Base-by-base conservation (phyloP, 2,113 vertebrate genomes). In the Plotosus lineatus region DNA sequence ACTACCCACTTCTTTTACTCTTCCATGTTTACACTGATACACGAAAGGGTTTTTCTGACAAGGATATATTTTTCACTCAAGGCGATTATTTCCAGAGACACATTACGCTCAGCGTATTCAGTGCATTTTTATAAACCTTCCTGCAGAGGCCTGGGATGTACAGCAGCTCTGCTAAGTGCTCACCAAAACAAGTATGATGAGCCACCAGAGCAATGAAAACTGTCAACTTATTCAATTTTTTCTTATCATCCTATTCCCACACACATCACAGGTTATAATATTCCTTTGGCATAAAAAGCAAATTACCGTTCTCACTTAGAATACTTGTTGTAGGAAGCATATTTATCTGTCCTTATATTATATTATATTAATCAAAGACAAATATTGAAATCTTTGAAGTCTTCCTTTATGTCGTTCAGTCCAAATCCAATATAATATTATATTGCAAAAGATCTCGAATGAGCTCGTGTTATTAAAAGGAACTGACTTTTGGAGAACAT, bases 51-150 rank as follows among this genome's bases (percentile, higher is more conserved):
- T 81, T 55, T 77, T 48, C 38, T 31, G 42, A 42, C 60, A 55
- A 56, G 38, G 80, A 76, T 66, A 46, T 21, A 26, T 79, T 44
- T 55, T 68, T 75, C 10, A 42, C 50, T 68, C 61, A 68, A 77
- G 53, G 55, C 66, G n/a, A n/a, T n/a, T 42, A 72, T 72, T 72
- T 72, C 72, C 53, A 71, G 53, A 14, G 11, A 80, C 61, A 68
- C 14, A 33, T 55, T 44, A 44, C 50, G 56, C 23, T 79, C 50
- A 48, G 26, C 9, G n/a, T 28, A 71, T 23, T 68, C 36, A 55
- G 8, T 79, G 77, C 33, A 71, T 72, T 56, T 77, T 66, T 44
- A 48, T 11, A 17, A 48, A 33, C 1, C 12, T 63, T 51, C 11
- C 55, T 40, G 33, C 44, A 61, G 28, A 63, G 28, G 51, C 68